phyloP scores from a whole-genome alignment of 2,113 vertebrate genomes.

The Psophia crepitans region DNA sequence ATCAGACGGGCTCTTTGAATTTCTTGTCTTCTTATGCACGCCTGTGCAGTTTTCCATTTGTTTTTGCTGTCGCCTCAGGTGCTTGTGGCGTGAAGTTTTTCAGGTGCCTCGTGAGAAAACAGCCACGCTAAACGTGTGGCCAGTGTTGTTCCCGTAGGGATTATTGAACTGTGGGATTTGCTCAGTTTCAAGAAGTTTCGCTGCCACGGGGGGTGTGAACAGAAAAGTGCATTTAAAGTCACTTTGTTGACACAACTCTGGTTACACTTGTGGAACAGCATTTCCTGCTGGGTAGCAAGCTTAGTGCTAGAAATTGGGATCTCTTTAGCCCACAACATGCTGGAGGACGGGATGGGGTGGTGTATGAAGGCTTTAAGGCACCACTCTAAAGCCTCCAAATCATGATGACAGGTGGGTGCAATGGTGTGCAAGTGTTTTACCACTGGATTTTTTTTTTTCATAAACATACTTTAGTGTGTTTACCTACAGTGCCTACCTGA shows the following conservation, averaged over 20 bases:
- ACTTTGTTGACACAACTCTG: not conserved
- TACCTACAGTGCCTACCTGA: not conserved
- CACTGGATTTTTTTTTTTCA: not conserved
- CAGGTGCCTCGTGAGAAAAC: not conserved
- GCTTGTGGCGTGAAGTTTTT: not conserved
- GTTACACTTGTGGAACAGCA: not conserved
- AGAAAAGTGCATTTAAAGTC: not conserved
- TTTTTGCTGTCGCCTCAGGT: not conserved
- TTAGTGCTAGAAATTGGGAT: not conserved
- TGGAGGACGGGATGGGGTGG: not conserved
- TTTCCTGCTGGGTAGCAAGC: not conserved
- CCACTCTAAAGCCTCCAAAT: not conserved
- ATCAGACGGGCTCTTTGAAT: not conserved
- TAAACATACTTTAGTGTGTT: not conserved
- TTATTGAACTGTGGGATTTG: not conserved
- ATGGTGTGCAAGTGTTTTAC: not conserved
- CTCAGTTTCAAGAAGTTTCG: not conserved
- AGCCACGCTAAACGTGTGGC: fast-evolving
- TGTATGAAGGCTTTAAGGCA: not conserved
- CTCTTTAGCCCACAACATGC: fast-evolving
- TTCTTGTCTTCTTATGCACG: not conserved
- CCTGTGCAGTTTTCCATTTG: not conserved
- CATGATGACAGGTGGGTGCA: not conserved
- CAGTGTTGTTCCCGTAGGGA: not conserved
- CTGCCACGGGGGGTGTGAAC: not conserved